A percentile compares a stretch with the other conserved stretches of the same genome.
These are phyloP conservation scores for Todiramphus saurophagus DNA, from an alignment of 2,113 vertebrate species.

Conservation along the genomic window DNA sequence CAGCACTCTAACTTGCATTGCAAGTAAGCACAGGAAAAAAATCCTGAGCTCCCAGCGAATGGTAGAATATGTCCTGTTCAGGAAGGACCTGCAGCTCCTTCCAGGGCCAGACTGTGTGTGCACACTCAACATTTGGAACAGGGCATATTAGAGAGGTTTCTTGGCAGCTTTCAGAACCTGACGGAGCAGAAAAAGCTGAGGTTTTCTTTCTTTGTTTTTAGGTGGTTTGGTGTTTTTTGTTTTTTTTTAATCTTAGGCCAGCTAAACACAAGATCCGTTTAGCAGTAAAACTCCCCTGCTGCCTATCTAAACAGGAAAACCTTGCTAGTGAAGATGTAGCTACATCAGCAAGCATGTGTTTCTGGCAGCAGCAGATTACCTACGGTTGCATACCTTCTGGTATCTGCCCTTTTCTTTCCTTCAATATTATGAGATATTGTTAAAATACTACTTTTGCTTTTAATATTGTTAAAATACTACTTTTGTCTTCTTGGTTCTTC, in stretches of 20 bases:
- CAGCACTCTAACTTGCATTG: not conserved
- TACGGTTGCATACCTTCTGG: not conserved
- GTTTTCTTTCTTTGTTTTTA: not conserved
- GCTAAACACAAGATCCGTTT: not conserved
- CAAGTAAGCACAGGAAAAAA: not conserved
- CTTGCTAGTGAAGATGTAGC: not conserved
- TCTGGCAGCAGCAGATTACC: not conserved
- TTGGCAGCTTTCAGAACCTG: not conserved
- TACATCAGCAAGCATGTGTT: not conserved
- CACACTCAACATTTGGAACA: not conserved
- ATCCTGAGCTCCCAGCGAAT: not conserved
- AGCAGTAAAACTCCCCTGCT: not conserved
- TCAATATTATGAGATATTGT: not conserved
- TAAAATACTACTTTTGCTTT: not conserved
- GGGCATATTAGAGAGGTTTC: not conserved
- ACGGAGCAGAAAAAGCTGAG: not conserved
- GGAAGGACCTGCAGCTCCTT: not conserved
- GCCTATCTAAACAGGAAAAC: slow-evolving; percentile 13
- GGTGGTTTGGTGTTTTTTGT: not conserved
- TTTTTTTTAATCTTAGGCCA: not conserved
- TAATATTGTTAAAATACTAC: not conserved
- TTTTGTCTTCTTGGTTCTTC: not conserved
- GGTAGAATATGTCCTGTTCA: not conserved
- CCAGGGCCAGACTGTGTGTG: not conserved
- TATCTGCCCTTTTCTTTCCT: not conserved